phyloP scores from a whole-genome alignment of 2,888 invertebrate genomes.

The Ctena decussata region DNA sequence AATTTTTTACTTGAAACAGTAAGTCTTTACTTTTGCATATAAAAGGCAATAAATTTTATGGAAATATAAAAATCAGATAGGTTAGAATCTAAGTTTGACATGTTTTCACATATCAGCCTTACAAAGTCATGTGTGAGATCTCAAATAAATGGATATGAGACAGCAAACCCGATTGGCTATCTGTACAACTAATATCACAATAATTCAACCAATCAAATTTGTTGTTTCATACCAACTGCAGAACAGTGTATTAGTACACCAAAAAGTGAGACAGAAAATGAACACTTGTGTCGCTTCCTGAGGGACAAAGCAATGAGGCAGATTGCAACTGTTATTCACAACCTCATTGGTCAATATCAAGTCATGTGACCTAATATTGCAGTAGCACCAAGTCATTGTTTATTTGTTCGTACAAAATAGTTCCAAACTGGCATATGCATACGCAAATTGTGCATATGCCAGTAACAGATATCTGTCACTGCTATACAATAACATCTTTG shows the following conservation, averaged over 20 bases:
- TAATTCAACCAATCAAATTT: conserved; percentile 17
- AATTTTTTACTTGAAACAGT: too few species aligned
- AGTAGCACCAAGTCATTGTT: background rate
- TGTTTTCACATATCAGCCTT: background rate
- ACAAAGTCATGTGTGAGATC: background rate
- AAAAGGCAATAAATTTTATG: too few species aligned
- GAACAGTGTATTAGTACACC: background rate
- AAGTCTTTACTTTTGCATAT: too few species aligned
- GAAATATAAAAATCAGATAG: background rate
- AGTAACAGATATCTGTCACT: too few species aligned
- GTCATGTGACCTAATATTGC: background rate
- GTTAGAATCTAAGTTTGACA: background rate
- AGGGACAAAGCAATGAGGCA: background rate
- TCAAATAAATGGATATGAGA: background rate
- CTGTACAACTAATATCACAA: conserved; percentile 19
- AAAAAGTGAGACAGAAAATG: conserved; percentile 6
- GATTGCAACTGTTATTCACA: background rate
- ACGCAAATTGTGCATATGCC: too few species aligned
- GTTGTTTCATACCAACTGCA: background rate
- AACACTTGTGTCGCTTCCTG: conserved; percentile 10
- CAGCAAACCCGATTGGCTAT: conserved; percentile 6
- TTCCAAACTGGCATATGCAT: too few species aligned
- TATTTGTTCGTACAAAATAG: background rate
- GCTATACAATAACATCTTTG: conserved; percentile 80
- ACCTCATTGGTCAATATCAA: background rate